phyloP scores from a whole-genome alignment of 2,888 invertebrate species.

The Rhingia campestris region DNA sequence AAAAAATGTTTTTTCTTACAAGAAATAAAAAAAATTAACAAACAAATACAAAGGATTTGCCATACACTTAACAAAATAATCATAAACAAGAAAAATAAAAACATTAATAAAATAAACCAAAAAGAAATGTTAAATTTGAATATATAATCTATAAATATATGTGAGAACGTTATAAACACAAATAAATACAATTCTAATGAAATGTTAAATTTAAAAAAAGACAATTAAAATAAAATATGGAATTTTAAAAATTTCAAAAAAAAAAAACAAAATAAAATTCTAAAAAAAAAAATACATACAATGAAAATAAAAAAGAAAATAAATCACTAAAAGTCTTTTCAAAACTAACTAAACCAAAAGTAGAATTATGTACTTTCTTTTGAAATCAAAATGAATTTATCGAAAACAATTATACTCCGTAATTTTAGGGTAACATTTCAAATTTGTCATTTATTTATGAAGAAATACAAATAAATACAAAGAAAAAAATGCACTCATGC shows the following conservation, averaged over 20 bases:
- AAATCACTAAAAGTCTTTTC: conserved; percentile 49
- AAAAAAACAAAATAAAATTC: conserved; percentile 48
- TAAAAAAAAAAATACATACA: conserved; percentile 33
- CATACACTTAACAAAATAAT: conserved; percentile 19
- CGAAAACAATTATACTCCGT: conserved; percentile 48
- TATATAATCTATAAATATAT: conserved; percentile 74
- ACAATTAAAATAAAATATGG: neutral
- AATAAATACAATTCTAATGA: conserved; percentile 39
- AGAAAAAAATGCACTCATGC: conserved; percentile 56
- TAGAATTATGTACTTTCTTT: conserved; percentile 26
- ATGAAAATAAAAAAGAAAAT: conserved; percentile 33
- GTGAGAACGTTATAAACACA: conserved; percentile 60
- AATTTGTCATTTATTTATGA: conserved; percentile 52
- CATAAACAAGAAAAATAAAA: conserved; percentile 14
- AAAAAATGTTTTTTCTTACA: conserved; percentile 25
- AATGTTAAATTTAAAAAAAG: conserved; percentile 34
- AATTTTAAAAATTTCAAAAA: conserved; percentile 21
- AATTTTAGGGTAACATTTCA: conserved; percentile 34
- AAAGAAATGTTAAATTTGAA: conserved; percentile 74
- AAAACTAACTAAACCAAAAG: conserved; percentile 16
- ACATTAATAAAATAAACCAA: conserved; percentile 38
- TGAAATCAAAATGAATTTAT: conserved; percentile 41
- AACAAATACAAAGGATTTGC: conserved; percentile 34
- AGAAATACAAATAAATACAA: conserved; percentile 33
- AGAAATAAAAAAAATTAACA: conserved; percentile 4